Evolutionary conservation across 2,888 invertebrate species (phyloP), one percentile per base, ranked within the genome.

Genomic region (Cephus spinipes): DNA sequence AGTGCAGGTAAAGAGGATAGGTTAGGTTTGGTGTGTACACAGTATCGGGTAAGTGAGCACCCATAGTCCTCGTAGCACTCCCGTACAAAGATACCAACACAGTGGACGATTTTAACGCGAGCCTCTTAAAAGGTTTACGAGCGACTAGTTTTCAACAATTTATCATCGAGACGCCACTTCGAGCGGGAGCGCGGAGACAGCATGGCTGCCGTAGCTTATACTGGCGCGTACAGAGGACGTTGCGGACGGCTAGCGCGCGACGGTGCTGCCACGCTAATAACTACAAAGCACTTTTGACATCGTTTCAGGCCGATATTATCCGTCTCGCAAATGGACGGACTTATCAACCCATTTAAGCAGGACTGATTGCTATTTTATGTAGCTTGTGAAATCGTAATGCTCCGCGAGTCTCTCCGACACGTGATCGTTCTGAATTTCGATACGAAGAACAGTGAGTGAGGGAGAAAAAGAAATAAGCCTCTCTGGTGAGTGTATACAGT

Each of bases 301-400:
- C 23, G 55, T 55, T 55, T 23, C 9, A 55, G 55, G 23, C 55
- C 55, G 55, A 9, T 23, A 55, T 23, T 55, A 55, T 9, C 36
- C 12, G 40, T 69, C 75, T 68, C 76, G 9, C 55, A 78, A 82
- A 81, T 80, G 79, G 78, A 79, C 78, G 76, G 78, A 76, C 79
- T 81, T 80, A 81, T 81, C 82, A 81, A 81, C 78, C 81, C 81
- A 81, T 80, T 81, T 80, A 55, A 68, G 75, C 69, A 33, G 15
- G 69, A 79, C 79, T 79, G 79, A 83, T 81, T 82, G 81, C 79
- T 79, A 73, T 82, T 83, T 82, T 79, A 79, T 79, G 80, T 79
- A 36, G 71, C 69, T 33, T 74, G 74, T 73, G 32, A 36, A 76
- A 40, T 79, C 74, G 73, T 80, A 80, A 79, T 79, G 73, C 74